Conservation (phyloP, 1,140 invertebrate genomes). For the Zaprionus davidi region DNA sequence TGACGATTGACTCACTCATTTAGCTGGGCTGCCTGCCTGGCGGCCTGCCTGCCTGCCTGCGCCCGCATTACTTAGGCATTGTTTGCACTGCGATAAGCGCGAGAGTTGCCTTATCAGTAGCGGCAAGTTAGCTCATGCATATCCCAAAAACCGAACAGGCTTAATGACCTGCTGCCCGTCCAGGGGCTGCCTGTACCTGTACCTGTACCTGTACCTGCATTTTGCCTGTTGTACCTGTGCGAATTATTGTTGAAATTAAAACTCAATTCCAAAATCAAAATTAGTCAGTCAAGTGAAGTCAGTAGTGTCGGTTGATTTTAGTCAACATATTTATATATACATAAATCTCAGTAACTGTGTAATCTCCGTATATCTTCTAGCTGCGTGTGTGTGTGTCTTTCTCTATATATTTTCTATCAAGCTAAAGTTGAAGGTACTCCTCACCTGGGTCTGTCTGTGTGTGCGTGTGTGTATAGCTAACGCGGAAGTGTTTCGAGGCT, state of each 20-base stretch:
- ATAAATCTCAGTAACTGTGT: not conserved
- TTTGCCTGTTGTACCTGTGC: not conserved
- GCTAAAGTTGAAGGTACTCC: slow-evolving; percentile 11
- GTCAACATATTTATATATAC: not conserved
- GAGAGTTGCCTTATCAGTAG: slow-evolving; percentile 13
- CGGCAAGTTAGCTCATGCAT: not conserved
- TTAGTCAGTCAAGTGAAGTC: slow-evolving; percentile 1
- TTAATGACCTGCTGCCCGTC: not conserved
- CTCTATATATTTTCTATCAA: not conserved
- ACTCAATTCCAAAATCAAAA: not conserved
- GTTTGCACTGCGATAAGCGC: slow-evolving; percentile 17
- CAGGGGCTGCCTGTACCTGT: not conserved
- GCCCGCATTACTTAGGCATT: slow-evolving; percentile 30
- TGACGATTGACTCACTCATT: slow-evolving; percentile 32
- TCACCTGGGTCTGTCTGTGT: not conserved
- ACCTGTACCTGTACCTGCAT: not conserved
- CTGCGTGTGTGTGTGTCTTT: slow-evolving; percentile 1
- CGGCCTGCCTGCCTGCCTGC: too few species aligned
- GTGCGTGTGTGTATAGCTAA: slow-evolving; percentile 14
- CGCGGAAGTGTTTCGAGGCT: slow-evolving; percentile 48
- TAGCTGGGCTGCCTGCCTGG: too few species aligned
- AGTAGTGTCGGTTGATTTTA: not conserved
- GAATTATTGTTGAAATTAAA: not conserved
- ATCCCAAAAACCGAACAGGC: not conserved
- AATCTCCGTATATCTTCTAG: not conserved